Conservation (phyloP, 2,888 invertebrate genomes). For the Rosalia funebris region DNA sequence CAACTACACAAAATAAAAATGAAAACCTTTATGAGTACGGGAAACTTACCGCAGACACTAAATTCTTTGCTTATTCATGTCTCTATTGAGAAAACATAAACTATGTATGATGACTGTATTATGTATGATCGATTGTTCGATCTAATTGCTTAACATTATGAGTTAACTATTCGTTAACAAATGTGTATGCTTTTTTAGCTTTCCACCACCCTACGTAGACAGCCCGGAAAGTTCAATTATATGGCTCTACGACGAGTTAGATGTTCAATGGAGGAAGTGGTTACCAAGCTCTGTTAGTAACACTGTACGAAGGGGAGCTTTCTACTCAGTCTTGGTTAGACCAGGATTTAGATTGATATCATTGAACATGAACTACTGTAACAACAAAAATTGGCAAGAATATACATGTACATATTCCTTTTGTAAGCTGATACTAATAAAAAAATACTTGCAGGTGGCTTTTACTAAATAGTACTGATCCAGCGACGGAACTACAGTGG, state of each 20-base stretch:
- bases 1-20: too few relatives aligned
- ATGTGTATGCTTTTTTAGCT: slow-evolving; percentile 71
- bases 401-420: slow-evolving; percentile 1
- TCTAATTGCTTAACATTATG: too few relatives aligned
- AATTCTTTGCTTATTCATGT: too few relatives aligned
- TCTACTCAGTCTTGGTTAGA: slow-evolving; percentile 89
- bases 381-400: slow-evolving; percentile 89
- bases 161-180: too few relatives aligned
- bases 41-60: too few relatives aligned
- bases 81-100: too few relatives aligned
- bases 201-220: slow-evolving; percentile 87
- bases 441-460: slow-evolving; percentile 75
- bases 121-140: too few relatives aligned
- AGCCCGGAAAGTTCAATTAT: slow-evolving; percentile 83
- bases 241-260: slow-evolving; percentile 93
- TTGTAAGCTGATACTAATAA: neutral
- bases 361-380: slow-evolving; percentile 96
- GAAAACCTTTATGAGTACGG: too few relatives aligned
- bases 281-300: slow-evolving; percentile 87
- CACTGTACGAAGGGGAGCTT: slow-evolving; percentile 87
- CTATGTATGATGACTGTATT: too few relatives aligned
- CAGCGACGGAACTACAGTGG: slow-evolving; percentile 95
- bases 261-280: slow-evolving; percentile 92
- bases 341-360: slow-evolving; percentile 93
- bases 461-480: slow-evolving; percentile 93